Percentiles rank a stretch among this genome's conserved stretches.
phyloP scores from a whole-genome alignment of 1,140 invertebrate genomes.

The Cryptotermes secundus region DNA sequence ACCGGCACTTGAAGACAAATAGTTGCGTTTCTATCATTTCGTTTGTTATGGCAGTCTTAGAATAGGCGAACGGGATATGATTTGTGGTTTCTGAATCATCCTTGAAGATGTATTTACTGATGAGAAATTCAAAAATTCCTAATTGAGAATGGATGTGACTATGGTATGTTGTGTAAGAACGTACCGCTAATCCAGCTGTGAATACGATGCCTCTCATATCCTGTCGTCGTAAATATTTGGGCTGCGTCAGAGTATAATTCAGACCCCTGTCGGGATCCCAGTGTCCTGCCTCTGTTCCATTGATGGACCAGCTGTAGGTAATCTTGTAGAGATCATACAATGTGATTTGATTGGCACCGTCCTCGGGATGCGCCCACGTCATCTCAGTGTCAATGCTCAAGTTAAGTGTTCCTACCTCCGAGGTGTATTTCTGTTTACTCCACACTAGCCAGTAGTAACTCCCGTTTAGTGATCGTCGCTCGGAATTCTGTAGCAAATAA shows the following conservation, averaged over 20 bases:
- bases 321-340: constrained; percentile 25
- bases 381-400: constrained; percentile 21
- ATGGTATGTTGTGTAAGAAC: neutral
- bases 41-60: too few species aligned
- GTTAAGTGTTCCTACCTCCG: neutral
- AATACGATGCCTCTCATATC: neutral
- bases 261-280: neutral
- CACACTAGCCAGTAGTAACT: constrained; percentile 16
- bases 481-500: neutral
- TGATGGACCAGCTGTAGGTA: constrained; percentile 7
- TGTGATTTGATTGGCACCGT: neutral
- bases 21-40: too few species aligned
- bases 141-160: too few species aligned
- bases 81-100: too few species aligned
- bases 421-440: neutral
- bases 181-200: constrained; percentile 2
- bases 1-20: too few species aligned
- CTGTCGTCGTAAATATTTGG: neutral
- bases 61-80: too few species aligned
- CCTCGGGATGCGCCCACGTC: neutral
- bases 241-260: neutral
- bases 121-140: too few species aligned
- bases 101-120: too few species aligned
- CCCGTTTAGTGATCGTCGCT: neutral
- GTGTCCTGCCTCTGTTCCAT: neutral